Conservation (phyloP, 2,888 invertebrate genomes). For the Orthonevra nobilis region DNA sequence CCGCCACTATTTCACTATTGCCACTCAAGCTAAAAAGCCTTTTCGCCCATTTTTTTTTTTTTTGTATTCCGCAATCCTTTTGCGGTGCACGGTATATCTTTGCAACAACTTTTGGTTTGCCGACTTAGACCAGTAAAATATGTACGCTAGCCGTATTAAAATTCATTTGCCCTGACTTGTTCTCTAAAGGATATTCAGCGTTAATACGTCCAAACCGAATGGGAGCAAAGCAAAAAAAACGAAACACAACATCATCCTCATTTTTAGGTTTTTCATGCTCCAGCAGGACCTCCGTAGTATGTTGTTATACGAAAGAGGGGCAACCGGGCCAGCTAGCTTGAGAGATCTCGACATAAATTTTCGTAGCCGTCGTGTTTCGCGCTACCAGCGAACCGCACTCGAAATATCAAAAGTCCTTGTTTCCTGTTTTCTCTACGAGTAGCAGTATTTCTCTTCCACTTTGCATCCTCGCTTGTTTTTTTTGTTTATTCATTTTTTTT, state of each 20-base stretch:
- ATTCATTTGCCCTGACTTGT: conserved; percentile 49
- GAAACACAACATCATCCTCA: conserved; percentile 35
- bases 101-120: conserved; percentile 56
- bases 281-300: neutral
- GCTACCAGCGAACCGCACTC: conserved; percentile 42
- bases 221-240: no score
- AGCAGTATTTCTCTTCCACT: no score
- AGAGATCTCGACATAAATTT: conserved; percentile 44
- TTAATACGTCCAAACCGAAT: conserved; percentile 53
- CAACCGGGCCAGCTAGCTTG: no score
- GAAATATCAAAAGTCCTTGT: conserved; percentile 67
- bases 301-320: neutral
- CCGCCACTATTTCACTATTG: conserved; percentile 14
- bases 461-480: no score
- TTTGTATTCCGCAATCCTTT: conserved; percentile 50
- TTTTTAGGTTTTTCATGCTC: neutral
- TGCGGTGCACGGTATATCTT: conserved; percentile 44
- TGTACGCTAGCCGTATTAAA: conserved; percentile 50
- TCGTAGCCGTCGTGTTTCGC: conserved; percentile 47
- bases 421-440: conserved; percentile 32
- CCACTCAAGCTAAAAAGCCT: neutral
- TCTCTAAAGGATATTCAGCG: conserved; percentile 48
- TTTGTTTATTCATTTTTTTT: conserved; percentile 8
- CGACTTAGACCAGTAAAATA: conserved; percentile 55
- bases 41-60: conserved; percentile 1